phyloP scores from a whole-genome alignment of 2,113 vertebrate species.

The Eptesicus fuscus region DNA sequence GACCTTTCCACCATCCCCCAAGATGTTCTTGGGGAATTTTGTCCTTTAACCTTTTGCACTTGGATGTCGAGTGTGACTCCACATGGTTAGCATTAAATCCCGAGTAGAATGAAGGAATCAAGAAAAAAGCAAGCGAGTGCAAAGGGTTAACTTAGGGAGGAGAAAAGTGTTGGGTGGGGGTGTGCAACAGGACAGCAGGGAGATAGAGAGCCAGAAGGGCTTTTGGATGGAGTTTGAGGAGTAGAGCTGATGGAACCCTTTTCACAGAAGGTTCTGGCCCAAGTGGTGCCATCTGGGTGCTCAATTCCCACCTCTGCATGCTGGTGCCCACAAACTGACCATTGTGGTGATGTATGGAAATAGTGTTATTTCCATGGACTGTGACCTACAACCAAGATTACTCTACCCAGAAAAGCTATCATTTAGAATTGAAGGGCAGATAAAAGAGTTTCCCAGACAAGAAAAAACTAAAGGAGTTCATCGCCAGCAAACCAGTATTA shows the following conservation, averaged over 20 bases:
- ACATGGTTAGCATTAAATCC: too few species aligned
- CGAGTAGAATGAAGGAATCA: too few species aligned
- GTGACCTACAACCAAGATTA: background rate
- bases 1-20: too few species aligned
- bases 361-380: accelerated
- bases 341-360: background rate
- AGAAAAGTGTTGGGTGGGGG: background rate
- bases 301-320: background rate
- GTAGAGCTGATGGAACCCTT: background rate
- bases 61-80: too few species aligned
- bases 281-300: too few species aligned
- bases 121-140: too few species aligned
- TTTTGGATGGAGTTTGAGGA: background rate
- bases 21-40: background rate
- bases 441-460: background rate
- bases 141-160: too few species aligned
- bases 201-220: too few species aligned
- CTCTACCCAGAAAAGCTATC: background rate
- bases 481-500: background rate
- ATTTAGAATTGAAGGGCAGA: background rate
- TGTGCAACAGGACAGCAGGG: accelerated
- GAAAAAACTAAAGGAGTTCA: background rate
- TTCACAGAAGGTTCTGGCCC: background rate
- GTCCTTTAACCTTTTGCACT: too few species aligned
- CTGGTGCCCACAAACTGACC: background rate